phyloP scores from a whole-genome alignment of 2,888 invertebrate genomes.

The Eupeodes luniger region DNA sequence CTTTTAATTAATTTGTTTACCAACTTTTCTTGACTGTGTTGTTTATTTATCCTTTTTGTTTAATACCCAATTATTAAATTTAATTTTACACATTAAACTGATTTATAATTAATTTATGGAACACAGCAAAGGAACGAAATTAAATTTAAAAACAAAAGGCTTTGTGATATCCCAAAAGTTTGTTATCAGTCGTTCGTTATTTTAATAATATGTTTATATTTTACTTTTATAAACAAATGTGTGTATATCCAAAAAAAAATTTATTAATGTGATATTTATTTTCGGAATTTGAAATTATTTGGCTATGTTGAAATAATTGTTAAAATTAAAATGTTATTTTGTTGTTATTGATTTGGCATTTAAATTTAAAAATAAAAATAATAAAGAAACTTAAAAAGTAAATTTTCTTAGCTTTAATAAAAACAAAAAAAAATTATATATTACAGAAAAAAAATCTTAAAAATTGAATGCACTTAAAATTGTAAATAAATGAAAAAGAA shows the following conservation, averaged over 20 bases:
- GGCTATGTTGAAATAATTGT: constrained; percentile 77
- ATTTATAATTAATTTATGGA: not conserved
- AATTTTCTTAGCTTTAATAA: constrained; percentile 62
- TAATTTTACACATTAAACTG: not conserved
- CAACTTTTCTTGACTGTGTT: constrained; percentile 52
- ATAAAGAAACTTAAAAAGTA: constrained; percentile 54
- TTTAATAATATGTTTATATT: constrained; percentile 77
- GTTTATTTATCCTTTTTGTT: constrained; percentile 42
- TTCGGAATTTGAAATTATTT: constrained; percentile 77
- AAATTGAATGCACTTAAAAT: constrained; percentile 37
- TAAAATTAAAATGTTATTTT: constrained; percentile 67
- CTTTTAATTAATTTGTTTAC: constrained; percentile 37
- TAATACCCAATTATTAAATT: not conserved
- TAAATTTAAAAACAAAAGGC: constrained; percentile 57
- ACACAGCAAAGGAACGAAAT: constrained; percentile 16
- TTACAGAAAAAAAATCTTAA: constrained; percentile 57
- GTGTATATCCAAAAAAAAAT: constrained; percentile 75
- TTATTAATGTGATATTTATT: constrained; percentile 82
- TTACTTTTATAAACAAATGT: constrained; percentile 61
- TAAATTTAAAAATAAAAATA: constrained; percentile 65
- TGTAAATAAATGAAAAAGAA: constrained; percentile 60
- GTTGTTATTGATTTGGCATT: constrained; percentile 77
- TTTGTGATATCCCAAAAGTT: constrained; percentile 83
- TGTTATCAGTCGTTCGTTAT: constrained; percentile 69
- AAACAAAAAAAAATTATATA: constrained; percentile 43